Evolutionary conservation across 2,888 invertebrate genomes (phyloP), one percentile per base, ranked within the genome.

Genomic region (Mechanitis messenoides): DNA sequence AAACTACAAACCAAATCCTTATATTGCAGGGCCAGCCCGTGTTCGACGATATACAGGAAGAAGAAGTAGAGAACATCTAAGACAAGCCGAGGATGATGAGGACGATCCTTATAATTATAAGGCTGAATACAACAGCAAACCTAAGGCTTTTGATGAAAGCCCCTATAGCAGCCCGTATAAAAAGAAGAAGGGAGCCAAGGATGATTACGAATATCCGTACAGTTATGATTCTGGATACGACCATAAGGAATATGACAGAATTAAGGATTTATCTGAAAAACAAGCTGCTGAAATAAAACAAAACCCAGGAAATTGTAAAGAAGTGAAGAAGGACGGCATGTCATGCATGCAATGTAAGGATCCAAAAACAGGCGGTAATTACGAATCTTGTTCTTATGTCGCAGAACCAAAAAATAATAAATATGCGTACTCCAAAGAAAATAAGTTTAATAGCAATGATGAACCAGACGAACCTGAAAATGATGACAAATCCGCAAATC

Each of bases 321-420:
- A 93, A 73, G 91, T 93, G 0, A 81, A 91, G 56, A 93, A 91
- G 71, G 92, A 93, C 67, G 92, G 92, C 3, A 92, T 93, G 92
- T 91, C 92, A 11, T 96, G 95, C 77, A 92, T 92, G 67, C 90
- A 94, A 1, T 96, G 96, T 74, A 93, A 93, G 69, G 93, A 95
- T 74, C 92, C 93, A 1, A 93, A 93, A 76, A 93, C 93, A 2
- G 94, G 95, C 54, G 95, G 94, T 38, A 93, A 93, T 64, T 95
- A 93, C 67, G 96, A 96, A 78, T 94, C 93, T 12, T 96, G 96
- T 76, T 94, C 94, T 0, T 96, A 95, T 79, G 93, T 94, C 9
- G 93, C 93, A 1, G 92, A 93, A 66, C 95, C 95, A 0, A 92
- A 92, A 72, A 94, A 94, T 66, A 93, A 95, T 76, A 91, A 92